phyloP scores from a whole-genome alignment of 2,888 invertebrate species.

The Stenchaetothrips biformis region DNA sequence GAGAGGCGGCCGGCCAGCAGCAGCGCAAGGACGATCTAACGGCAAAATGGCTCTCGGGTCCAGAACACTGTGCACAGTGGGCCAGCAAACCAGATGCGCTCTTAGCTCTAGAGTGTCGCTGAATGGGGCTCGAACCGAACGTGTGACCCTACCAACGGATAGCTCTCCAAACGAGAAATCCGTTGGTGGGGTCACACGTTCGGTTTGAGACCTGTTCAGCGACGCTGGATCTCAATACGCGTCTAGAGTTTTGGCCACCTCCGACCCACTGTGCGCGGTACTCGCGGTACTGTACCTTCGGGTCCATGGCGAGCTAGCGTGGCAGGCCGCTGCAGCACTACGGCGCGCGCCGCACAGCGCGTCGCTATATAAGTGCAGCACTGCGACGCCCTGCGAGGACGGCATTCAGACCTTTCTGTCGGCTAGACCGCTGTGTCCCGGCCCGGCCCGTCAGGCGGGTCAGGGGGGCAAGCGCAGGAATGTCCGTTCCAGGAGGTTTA shows the following conservation, averaged over 20 bases:
- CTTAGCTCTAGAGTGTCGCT: too few species aligned
- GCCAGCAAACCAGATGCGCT: too few species aligned
- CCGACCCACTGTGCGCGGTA: not conserved
- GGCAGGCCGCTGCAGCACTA: constrained; percentile 7
- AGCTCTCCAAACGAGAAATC: too few species aligned
- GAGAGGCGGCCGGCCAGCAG: not conserved
- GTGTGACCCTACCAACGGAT: too few species aligned
- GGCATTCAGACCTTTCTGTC: too few species aligned
- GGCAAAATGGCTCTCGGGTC: too few species aligned
- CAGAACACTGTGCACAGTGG: too few species aligned
- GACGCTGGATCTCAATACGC: too few species aligned
- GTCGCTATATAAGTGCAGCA: not conserved
- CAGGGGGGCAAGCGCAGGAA: not conserved
- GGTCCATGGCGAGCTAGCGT: not conserved
- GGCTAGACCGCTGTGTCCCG: not conserved
- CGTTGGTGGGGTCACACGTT: too few species aligned
- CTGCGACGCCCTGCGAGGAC: not conserved
- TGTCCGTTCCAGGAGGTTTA: not conserved
- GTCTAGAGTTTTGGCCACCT: too few species aligned
- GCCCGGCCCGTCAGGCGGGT: not conserved
- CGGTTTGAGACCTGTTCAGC: too few species aligned
- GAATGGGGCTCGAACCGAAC: too few species aligned
- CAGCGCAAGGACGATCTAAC: not conserved
- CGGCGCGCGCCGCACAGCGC: not conserved
- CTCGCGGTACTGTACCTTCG: not conserved